phyloP scores from a whole-genome alignment of 2,888 invertebrate species.

The Deilephila elpenor region DNA sequence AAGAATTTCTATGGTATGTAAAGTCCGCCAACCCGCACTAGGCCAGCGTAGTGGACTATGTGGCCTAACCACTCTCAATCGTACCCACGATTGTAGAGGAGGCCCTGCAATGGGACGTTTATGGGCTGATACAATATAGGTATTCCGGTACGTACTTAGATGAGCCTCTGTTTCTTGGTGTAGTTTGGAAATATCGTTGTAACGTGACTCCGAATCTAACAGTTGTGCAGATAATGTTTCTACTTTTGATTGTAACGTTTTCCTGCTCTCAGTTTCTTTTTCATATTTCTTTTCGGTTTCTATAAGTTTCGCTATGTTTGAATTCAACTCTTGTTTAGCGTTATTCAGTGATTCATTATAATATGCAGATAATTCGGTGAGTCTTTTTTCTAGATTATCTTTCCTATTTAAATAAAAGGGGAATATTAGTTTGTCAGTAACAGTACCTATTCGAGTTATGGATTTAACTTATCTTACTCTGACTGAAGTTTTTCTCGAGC shows the following conservation, averaged over 20 bases:
- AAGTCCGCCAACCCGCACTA: too few species aligned
- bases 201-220: slow-evolving; percentile 56
- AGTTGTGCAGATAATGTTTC: slow-evolving; percentile 57
- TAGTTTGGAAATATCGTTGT: slow-evolving; percentile 51
- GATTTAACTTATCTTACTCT: slow-evolving; percentile 59
- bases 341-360: slow-evolving; percentile 65
- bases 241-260: slow-evolving; percentile 54
- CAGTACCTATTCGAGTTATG: neutral
- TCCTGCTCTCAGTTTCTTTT: slow-evolving; percentile 57
- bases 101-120: too few species aligned
- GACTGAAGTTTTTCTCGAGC: slow-evolving; percentile 68
- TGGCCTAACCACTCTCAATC: too few species aligned
- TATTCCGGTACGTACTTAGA: slow-evolving; percentile 47
- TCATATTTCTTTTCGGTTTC: slow-evolving; percentile 67
- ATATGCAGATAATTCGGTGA: slow-evolving; percentile 60
- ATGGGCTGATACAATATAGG: too few species aligned
- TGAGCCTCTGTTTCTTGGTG: slow-evolving; percentile 51
- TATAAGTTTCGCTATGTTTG: slow-evolving; percentile 56
- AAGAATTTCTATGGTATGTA: too few species aligned
- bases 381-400: slow-evolving; percentile 67
- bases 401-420: slow-evolving; percentile 55
- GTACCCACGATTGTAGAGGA: too few species aligned
- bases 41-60: too few species aligned
- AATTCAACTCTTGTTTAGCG: slow-evolving; percentile 61
- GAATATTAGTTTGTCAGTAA: too few species aligned